phyloP scores from a whole-genome alignment of 1,140 invertebrate species.

The Solen grandis region DNA sequence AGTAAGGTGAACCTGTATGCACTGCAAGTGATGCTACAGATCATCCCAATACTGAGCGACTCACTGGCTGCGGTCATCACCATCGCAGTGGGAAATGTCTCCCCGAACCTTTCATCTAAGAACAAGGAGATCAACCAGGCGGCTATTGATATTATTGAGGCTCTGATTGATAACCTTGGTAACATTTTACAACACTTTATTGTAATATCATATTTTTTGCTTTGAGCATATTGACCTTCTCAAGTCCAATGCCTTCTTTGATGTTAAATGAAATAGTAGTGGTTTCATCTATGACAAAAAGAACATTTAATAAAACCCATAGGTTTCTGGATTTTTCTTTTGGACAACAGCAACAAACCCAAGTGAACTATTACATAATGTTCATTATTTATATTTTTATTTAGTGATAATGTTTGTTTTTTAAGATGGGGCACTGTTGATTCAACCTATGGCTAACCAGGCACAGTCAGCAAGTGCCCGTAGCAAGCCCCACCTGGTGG shows the following conservation, averaged over 20 bases:
- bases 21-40: constrained; percentile 76
- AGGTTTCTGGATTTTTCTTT: too few relatives aligned
- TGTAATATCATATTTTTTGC: too few relatives aligned
- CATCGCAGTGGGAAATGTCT: constrained; percentile 74
- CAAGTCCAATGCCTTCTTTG: too few relatives aligned
- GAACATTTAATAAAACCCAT: too few relatives aligned
- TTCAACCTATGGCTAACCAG: constrained; percentile 78
- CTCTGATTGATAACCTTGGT: constrained; percentile 78
- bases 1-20: constrained; percentile 80
- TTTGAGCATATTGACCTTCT: too few relatives aligned
- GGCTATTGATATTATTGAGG: constrained; percentile 76
- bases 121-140: constrained; percentile 78
- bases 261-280: too few relatives aligned
- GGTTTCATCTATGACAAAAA: too few relatives aligned
- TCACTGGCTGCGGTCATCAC: constrained; percentile 72
- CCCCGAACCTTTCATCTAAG: constrained; percentile 80
- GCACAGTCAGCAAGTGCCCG: constrained; percentile 74
- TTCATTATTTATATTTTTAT: too few relatives aligned
- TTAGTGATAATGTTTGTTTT: too few relatives aligned
- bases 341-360: too few relatives aligned
- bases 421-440: constrained; percentile 75
- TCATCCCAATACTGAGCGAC: constrained; percentile 73
- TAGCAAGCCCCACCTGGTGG: constrained; percentile 78
- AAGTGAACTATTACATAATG: too few relatives aligned
- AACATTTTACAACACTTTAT: too few relatives aligned